Evolutionary conservation across 2,888 invertebrate genomes (phyloP).

Genomic region (Sarcophaga carnaria): DNA sequence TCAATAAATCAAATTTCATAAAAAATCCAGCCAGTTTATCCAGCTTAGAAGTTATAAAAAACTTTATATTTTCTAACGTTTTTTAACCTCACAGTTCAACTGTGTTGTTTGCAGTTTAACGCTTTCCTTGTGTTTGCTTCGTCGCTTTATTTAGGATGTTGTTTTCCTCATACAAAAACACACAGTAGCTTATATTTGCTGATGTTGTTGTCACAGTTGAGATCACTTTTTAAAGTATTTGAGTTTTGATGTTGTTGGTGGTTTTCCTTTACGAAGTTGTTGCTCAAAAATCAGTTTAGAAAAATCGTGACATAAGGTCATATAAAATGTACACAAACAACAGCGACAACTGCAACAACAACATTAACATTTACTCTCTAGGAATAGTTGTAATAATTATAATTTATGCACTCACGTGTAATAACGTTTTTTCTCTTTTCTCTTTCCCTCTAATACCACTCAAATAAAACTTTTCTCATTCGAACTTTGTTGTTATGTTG

Average conservation of each 20-base stretch:
- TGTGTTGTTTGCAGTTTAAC: too few relatives aligned
- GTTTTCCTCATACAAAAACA: too few relatives aligned
- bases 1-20: too few relatives aligned
- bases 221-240: too few relatives aligned
- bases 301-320: constrained; percentile 70
- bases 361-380: constrained; percentile 45
- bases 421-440: constrained; percentile 45
- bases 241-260: background rate
- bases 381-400: constrained; percentile 67
- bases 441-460: background rate
- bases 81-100: too few relatives aligned
- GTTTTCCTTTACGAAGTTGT: background rate
- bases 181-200: too few relatives aligned
- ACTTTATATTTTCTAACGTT: too few relatives aligned
- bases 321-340: constrained; percentile 14
- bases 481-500: background rate
- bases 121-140: too few relatives aligned
- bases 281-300: constrained; percentile 63
- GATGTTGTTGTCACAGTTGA: too few relatives aligned
- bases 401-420: constrained; percentile 70
- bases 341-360: constrained; percentile 20
- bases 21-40: too few relatives aligned
- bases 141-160: too few relatives aligned
- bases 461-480: background rate
- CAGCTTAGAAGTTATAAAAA: too few relatives aligned